These are phyloP conservation scores for Loris lydekkerianus DNA, from an alignment of 2,797 vertebrate species.

Conservation along the genomic window DNA sequence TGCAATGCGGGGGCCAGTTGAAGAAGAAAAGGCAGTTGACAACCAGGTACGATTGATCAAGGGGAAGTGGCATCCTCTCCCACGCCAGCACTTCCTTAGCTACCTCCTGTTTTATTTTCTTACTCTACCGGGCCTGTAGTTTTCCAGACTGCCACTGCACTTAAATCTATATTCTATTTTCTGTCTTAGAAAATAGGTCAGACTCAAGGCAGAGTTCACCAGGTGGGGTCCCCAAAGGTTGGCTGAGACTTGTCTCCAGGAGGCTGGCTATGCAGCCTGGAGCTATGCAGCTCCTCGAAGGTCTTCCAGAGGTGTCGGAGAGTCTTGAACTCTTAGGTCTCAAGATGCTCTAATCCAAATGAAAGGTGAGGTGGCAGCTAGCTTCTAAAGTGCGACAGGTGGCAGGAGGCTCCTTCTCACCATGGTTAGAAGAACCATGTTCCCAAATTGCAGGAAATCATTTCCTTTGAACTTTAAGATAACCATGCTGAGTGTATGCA, in stretches of 20 bases:
- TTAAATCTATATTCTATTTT: constrained; percentile 84
- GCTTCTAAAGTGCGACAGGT: neutral
- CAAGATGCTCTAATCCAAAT: neutral
- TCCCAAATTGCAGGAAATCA: neutral
- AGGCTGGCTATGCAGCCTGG: neutral
- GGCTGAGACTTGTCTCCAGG: constrained; percentile 18
- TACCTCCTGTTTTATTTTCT: constrained; percentile 71
- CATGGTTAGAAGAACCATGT: neutral
- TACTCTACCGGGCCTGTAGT: constrained; percentile 69
- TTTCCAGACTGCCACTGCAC: constrained; percentile 78
- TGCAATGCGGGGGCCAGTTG: neutral
- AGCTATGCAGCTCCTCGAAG: neutral
- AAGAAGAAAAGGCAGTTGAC: neutral
- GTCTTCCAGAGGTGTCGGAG: neutral
- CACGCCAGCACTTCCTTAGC: neutral
- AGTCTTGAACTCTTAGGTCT: neutral
- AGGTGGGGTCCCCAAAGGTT: constrained; percentile 74
- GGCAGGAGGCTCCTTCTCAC: neutral
- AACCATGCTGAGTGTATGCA: neutral
- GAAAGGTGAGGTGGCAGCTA: neutral
- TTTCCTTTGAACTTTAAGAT: constrained; percentile 45
- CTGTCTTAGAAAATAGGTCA: constrained; percentile 83
- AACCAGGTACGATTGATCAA: neutral
- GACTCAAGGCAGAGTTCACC: constrained; percentile 79
- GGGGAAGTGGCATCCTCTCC: neutral